These are phyloP conservation scores for Sorex fumeus DNA, from an alignment of 2,113 vertebrate genomes.

Conservation along the genomic window DNA sequence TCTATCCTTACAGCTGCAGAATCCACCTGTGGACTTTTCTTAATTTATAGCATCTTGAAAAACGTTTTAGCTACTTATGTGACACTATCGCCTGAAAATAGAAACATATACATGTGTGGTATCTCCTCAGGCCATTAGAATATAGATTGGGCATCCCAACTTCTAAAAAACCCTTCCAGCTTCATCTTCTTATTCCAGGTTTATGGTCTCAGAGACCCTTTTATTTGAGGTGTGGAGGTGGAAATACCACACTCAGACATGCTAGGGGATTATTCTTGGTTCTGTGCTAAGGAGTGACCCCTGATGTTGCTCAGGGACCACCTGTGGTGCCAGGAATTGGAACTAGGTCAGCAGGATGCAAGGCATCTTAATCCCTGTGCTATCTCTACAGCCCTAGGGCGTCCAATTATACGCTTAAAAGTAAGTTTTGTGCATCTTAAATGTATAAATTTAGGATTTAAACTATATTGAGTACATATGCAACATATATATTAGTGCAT, in stretches of 20 bases:
- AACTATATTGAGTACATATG: not conserved
- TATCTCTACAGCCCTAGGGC: not conserved
- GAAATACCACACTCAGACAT: too few species aligned
- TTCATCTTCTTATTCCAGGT: too few species aligned
- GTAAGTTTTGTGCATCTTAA: not conserved
- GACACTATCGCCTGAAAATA: not conserved
- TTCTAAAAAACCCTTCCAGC: not conserved
- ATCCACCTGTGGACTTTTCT: not conserved
- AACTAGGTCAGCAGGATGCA: not conserved
- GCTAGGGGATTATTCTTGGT: too few species aligned
- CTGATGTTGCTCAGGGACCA: too few species aligned
- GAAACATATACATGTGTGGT: not conserved
- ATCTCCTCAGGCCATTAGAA: not conserved
- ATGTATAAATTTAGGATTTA: not conserved
- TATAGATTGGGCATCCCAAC: not conserved
- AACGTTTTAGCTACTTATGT: not conserved
- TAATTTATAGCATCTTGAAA: not conserved
- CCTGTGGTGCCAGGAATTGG: not conserved
- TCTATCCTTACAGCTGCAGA: not conserved
- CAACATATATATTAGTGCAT: too few species aligned
- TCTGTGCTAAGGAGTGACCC: not conserved
- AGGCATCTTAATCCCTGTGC: not conserved
- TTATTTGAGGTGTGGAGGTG: too few species aligned
- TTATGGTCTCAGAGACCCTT: too few species aligned
- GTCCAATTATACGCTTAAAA: not conserved